These are phyloP conservation scores for Oscheius sp. DNA, from an alignment of 1,140 invertebrate genomes.

Conservation along the genomic window DNA sequence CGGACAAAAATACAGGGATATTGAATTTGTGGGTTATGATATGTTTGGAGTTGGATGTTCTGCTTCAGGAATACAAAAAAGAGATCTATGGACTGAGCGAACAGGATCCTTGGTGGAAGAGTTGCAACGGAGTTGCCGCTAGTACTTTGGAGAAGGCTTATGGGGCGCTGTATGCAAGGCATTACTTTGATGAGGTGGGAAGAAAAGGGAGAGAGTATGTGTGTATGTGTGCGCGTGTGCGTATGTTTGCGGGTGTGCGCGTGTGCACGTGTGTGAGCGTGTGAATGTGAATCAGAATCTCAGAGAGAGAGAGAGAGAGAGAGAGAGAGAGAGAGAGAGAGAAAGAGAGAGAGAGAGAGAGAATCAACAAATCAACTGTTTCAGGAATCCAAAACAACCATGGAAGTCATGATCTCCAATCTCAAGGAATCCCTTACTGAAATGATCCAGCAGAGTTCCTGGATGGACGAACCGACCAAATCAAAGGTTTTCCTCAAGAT, in stretches of 20 bases:
- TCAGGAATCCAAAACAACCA: constrained; percentile 60
- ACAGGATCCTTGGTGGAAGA: constrained; percentile 58
- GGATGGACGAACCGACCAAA: constrained; percentile 84
- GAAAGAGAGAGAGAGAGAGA: too few relatives aligned
- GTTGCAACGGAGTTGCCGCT: constrained; percentile 53
- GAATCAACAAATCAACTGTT: too few relatives aligned
- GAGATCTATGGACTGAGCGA: constrained; percentile 54
- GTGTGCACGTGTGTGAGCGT: too few relatives aligned
- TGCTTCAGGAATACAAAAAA: constrained; percentile 38
- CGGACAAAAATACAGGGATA: constrained; percentile 35
- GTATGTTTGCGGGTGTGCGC: too few relatives aligned
- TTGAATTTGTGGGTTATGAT: too few relatives aligned
- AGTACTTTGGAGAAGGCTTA: constrained; percentile 63
- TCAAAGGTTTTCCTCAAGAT: constrained; percentile 61
- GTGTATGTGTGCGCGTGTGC: too few relatives aligned
- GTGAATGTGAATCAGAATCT: too few relatives aligned
- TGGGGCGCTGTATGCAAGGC: constrained; percentile 37
- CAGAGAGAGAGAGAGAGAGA: too few relatives aligned
- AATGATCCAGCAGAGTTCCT: constrained; percentile 76
- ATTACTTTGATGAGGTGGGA: constrained; percentile 10
- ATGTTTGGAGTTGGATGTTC: too few relatives aligned
- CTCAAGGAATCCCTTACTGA: constrained; percentile 81
- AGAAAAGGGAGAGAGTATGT: too few relatives aligned
- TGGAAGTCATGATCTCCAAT: constrained; percentile 75
- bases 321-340: too few relatives aligned